phyloP scores from a whole-genome alignment of 2,797 vertebrate genomes.

The Etheostoma perlongum region DNA sequence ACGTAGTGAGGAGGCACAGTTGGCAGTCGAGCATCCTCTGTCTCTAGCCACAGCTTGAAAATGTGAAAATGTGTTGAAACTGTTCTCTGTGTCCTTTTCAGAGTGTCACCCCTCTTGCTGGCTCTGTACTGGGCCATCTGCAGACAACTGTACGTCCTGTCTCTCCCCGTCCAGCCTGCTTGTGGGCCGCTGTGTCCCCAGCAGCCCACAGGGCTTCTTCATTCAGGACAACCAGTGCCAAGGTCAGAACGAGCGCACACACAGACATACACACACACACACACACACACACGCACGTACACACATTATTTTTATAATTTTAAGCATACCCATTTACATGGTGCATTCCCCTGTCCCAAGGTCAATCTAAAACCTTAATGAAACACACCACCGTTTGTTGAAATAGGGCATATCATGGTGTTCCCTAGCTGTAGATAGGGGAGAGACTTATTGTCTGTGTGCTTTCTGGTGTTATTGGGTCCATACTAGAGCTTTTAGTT shows the following conservation, averaged over 20 bases:
- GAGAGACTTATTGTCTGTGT: too few species aligned
- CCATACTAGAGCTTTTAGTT: not conserved
- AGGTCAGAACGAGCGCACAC: slow-evolving; percentile 77
- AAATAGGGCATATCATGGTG: too few species aligned
- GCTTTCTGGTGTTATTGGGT: not conserved
- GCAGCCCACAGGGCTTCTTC: slow-evolving; percentile 86
- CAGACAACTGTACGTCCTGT: slow-evolving; percentile 88
- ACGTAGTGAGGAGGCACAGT: not conserved
- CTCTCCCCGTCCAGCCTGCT: slow-evolving; percentile 72
- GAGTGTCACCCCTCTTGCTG: slow-evolving; percentile 91
- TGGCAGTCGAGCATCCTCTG: not conserved
- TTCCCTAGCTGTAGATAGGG: too few species aligned
- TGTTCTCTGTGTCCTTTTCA: slow-evolving; percentile 58
- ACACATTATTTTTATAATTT: not conserved
- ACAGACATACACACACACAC: slow-evolving; percentile 13
- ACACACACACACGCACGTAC: not conserved
- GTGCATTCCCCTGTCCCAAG: too few species aligned
- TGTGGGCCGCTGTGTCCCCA: slow-evolving; percentile 82
- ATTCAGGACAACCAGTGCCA: slow-evolving; percentile 78
- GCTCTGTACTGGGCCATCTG: slow-evolving; percentile 81
- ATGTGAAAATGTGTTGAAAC: not conserved
- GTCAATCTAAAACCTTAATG: not conserved
- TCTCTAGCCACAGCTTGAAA: not conserved
- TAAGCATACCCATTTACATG: not conserved
- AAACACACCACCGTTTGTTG: too few species aligned